phyloP scores from a whole-genome alignment of 2,113 vertebrate species.

The Falcunculus frontatus region DNA sequence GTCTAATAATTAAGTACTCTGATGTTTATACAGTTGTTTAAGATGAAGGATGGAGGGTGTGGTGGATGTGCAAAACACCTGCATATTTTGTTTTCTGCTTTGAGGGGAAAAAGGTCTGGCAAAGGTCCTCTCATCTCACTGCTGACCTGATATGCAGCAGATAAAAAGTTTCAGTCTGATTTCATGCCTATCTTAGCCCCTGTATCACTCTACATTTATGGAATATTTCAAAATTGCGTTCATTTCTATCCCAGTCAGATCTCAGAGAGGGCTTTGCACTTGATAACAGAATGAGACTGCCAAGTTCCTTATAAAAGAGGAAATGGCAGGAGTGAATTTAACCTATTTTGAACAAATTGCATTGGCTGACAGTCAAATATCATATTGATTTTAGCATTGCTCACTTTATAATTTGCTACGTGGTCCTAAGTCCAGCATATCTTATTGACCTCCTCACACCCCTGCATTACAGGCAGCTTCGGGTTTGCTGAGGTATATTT shows the following conservation, averaged over 20 bases:
- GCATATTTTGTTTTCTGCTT: neutral
- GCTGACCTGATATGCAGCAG: neutral
- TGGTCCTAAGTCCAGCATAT: neutral
- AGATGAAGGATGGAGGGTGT: neutral
- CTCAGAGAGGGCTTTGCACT: neutral
- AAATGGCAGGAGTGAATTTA: conserved; percentile 38
- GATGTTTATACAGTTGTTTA: neutral
- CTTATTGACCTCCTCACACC: neutral
- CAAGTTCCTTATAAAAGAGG: conserved; percentile 31
- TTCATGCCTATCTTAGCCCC: conserved; percentile 33
- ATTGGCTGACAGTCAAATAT: conserved; percentile 59
- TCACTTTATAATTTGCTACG: conserved; percentile 24
- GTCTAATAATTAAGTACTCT: neutral
- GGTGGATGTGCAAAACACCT: neutral
- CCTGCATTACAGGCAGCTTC: neutral
- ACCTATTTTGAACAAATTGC: conserved; percentile 51
- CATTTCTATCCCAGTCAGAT: conserved; percentile 26
- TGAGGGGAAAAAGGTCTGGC: neutral
- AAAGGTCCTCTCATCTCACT: neutral
- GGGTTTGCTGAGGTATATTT: neutral
- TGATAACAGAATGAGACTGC: conserved; percentile 34
- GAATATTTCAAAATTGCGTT: conserved; percentile 46
- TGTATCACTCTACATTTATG: conserved; percentile 38
- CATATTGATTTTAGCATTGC: conserved; percentile 46
- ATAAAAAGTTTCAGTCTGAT: conserved; percentile 54